Base-by-base conservation (phyloP, 2,888 invertebrate genomes). In the Drosophila diplacantha region DNA sequence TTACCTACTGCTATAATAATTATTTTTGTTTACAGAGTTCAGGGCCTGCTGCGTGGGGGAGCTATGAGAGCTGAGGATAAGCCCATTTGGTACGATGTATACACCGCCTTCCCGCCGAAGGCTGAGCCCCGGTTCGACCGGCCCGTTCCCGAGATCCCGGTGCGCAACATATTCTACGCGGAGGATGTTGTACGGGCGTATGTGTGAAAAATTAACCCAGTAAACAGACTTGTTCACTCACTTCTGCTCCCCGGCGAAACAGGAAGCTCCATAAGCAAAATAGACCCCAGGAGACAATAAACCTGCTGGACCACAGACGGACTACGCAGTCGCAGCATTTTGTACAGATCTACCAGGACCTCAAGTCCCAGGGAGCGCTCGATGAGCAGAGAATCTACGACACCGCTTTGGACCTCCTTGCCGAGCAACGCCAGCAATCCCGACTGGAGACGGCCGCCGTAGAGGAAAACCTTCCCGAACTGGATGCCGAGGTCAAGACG, bases 41-140 rank as follows among this genome's bases (percentile, higher is more conserved):
- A 92, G 74, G 96, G 96, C 6, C 89, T 99, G 34, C 86, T 98
- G 14, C 91, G 92, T 62, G 91, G 94, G 22, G 94, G 95, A 47
- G 96, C 94, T 5, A 89, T 97, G 87, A 93, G 92, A 84, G 90
- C 92, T 58, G 93, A 94, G 73, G 96, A 98, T 79, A 91, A 94
- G 70, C 99, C 99, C 0, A 64, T 98, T 11, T 99, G 99, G 99
- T 96, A 94, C 85, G 95, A 96, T 85, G 89, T 99, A 22, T 98
- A 97, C 86, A 92, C 92, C 88, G 92, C 94, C 0, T 97, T 96
- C 89, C 98, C 98, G 8, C 98, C 99, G 2, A 92, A 92, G 72
- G 88, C 92, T 43, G 95, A 96, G 82, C 98, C 98, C 7, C 90
- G 90, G 65, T 95, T 90, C 88, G 93, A 94, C 72, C 90, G 93